Evolutionary conservation across 2,888 invertebrate genomes (phyloP).

Genomic region (Xylocampa areola): DNA sequence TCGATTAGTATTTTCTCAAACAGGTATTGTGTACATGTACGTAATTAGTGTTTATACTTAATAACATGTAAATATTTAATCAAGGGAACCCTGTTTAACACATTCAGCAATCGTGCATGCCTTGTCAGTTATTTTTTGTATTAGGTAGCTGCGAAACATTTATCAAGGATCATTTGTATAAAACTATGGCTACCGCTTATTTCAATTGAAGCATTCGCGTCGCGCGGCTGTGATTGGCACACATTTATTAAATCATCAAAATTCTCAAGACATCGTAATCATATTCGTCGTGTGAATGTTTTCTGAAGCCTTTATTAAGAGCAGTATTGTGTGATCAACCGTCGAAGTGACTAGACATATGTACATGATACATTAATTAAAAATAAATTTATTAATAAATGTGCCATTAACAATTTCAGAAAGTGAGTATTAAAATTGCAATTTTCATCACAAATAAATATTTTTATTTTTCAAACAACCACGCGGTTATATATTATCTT

Average conservation of each 20-base stretch:
- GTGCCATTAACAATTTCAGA: conserved; percentile 19
- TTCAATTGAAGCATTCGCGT: conserved; percentile 72
- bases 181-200: conserved; percentile 61
- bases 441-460: neutral
- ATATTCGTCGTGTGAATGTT: conserved; percentile 49
- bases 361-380: too few species aligned
- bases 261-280: conserved; percentile 47
- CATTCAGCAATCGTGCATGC: conserved; percentile 36
- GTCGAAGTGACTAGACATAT: conserved; percentile 37
- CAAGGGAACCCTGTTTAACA: conserved; percentile 31
- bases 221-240: conserved; percentile 64
- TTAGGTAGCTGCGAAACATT: conserved; percentile 40
- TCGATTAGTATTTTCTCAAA: conserved; percentile 20
- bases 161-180: conserved; percentile 65
- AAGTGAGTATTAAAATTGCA: conserved; percentile 44
- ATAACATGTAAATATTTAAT: conserved; percentile 37
- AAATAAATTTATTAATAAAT: conserved; percentile 1
- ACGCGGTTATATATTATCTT: conserved; percentile 21
- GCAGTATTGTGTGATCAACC: conserved; percentile 46
- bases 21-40: conserved; percentile 12
- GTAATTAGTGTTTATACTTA: conserved; percentile 30
- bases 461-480: conserved; percentile 10
- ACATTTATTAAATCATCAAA: conserved; percentile 46
- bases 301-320: conserved; percentile 27
- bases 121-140: conserved; percentile 55